Conservation (phyloP, 2,113 vertebrate species). For the Pseudopodoces humilis region DNA sequence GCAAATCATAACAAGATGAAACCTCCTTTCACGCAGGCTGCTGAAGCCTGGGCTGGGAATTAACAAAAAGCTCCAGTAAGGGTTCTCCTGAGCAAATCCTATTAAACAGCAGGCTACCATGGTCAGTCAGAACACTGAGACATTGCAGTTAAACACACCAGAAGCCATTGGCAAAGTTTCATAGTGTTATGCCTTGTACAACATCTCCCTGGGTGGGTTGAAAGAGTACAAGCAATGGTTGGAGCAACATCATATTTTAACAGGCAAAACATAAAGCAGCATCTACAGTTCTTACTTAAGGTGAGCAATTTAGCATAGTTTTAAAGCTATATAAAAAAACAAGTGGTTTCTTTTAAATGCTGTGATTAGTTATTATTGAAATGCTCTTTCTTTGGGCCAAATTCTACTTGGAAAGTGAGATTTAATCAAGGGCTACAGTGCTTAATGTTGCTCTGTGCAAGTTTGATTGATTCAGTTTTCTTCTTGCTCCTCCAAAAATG, state of each 20-base stretch:
- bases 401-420: not conserved
- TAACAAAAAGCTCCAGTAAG: not conserved
- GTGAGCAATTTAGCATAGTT: not conserved
- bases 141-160: not conserved
- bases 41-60: not conserved
- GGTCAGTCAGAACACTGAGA: not conserved
- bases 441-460: not conserved
- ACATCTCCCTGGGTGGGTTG: not conserved
- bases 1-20: not conserved
- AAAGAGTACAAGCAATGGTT: fast-evolving
- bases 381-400: not conserved
- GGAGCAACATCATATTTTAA: not conserved
- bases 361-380: not conserved
- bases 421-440: not conserved
- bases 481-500: not conserved
- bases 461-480: not conserved
- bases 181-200: not conserved
- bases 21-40: not conserved
- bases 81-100: not conserved
- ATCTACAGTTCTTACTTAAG: not conserved
- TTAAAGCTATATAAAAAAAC: not conserved
- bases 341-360: not conserved
- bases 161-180: not conserved
- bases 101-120: not conserved
- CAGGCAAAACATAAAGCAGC: not conserved